These are phyloP conservation scores for Tamias sibiricus DNA, from an alignment of 2,113 vertebrate genomes.

Conservation along the genomic window DNA sequence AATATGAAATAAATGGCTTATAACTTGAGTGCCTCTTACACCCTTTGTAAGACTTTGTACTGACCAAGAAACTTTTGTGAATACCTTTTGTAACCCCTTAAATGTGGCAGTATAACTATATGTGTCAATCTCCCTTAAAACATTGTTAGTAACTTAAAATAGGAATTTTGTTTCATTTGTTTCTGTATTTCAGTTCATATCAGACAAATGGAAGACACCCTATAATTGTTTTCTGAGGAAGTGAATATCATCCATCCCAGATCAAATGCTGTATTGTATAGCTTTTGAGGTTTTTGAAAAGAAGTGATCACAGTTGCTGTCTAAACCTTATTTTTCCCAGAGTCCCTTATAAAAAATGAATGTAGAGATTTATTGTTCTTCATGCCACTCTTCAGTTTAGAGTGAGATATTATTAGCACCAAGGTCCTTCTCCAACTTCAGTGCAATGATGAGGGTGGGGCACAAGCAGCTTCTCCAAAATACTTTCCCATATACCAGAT, in stretches of 20 bases:
- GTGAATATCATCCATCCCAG: background rate
- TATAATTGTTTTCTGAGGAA: background rate
- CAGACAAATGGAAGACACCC: background rate
- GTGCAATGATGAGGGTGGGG: background rate
- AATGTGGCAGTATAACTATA: background rate
- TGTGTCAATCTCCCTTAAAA: background rate
- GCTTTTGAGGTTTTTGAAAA: background rate
- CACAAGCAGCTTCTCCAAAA: background rate
- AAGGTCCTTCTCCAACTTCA: background rate
- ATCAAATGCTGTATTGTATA: background rate
- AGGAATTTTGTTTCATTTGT: background rate
- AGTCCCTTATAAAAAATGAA: background rate
- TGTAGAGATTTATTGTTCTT: background rate
- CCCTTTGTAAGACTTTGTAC: background rate
- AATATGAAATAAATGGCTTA: background rate
- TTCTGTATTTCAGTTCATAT: background rate
- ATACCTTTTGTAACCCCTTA: background rate
- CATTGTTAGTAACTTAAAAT: background rate
- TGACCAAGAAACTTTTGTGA: fast-evolving
- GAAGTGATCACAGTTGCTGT: background rate
- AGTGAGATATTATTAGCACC: background rate
- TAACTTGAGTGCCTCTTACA: background rate
- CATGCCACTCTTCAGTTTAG: background rate
- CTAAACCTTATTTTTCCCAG: background rate
- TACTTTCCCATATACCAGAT: background rate